phyloP scores from a whole-genome alignment of 1,140 invertebrate species.

The Brachionus koreanus region DNA sequence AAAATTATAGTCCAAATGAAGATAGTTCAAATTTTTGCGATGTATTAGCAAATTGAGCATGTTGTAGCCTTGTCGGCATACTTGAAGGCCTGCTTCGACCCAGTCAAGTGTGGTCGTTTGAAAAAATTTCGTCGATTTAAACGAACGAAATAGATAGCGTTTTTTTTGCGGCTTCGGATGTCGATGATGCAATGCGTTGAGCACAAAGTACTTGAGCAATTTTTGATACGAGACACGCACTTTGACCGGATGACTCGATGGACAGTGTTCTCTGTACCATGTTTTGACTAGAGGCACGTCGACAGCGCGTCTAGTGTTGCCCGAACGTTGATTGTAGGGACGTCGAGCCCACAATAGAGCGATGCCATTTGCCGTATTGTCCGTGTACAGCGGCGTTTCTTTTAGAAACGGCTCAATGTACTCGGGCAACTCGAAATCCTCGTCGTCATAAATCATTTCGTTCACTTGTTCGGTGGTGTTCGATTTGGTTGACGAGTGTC shows the following conservation, averaged over 20 bases:
- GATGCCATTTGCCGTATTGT: slow-evolving; percentile 98
- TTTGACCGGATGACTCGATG: slow-evolving; percentile 96
- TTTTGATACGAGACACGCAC: slow-evolving; percentile 99
- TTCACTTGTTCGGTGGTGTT: neutral
- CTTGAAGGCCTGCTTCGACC: slow-evolving; percentile 78
- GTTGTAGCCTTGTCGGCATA: slow-evolving; percentile 98
- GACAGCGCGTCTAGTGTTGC: slow-evolving; percentile 74
- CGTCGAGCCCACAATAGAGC: slow-evolving; percentile 95
- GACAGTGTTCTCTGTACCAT: slow-evolving; percentile 91
- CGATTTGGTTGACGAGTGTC: slow-evolving; percentile 73
- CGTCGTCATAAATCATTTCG: slow-evolving; percentile 62
- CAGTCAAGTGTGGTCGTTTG: slow-evolving; percentile 98
- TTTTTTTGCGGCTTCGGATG: slow-evolving; percentile 98
- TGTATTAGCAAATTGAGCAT: slow-evolving; percentile 99
- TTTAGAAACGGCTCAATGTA: slow-evolving; percentile 84
- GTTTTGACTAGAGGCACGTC: slow-evolving; percentile 94
- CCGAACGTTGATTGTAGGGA: slow-evolving; percentile 92
- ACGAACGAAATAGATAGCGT: slow-evolving; percentile 92
- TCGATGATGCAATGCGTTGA: slow-evolving; percentile 93
- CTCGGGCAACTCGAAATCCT: slow-evolving; percentile 87
- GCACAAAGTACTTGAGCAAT: slow-evolving; percentile 91
- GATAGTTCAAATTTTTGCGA: slow-evolving; percentile 97
- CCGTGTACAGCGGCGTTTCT: slow-evolving; percentile 91
- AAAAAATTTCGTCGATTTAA: slow-evolving; percentile 99
- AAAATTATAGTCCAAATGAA: slow-evolving; percentile 99